Base-by-base conservation (phyloP, 2,797 vertebrate species). In the Thaleichthys pacificus region DNA sequence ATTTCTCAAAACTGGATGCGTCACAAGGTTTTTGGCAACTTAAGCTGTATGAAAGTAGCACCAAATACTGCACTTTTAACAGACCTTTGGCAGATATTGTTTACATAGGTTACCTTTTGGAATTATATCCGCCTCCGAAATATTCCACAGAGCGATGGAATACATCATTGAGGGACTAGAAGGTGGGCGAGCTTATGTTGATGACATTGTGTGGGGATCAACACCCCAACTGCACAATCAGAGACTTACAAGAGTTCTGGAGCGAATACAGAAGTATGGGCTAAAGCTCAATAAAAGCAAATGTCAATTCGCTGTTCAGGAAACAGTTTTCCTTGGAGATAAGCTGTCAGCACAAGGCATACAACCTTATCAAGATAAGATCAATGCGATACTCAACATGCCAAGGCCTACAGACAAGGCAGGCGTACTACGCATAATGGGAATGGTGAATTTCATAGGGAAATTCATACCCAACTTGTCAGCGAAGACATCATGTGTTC, bases 381-480 rank as follows among this genome's bases (percentile, higher is more conserved):
- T 82, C 1, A 32, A 68, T 30, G 77, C 79, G 4, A 77, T 75
- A 3, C 19, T 61, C 1, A 19, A 28, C 24, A 83, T 79, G 72
- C 67, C 66, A 1, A 24, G n/a, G 4, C 75, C 75, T 1, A 69
- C 38, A 1, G 76, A 74, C 62, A 80, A 71, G 6, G 72, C 28
- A 61, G 76, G 66, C 3, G 63, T 77, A 3, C 69, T 80, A 2
- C 12, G 65, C 12, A 3, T 54, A 0, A 65, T 80, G 68, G 73
- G 76, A 0, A 77, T 80, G 71, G 54, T 78, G 0, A 78, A 82
- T 60, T 75, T 77, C 8, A 56, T 82, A 21, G 75, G 77, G 3
- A 83, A 77, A 28, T 76, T 81, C 4, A 77, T 79, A 35, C 73
- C 75, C 2, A 74, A 80, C 12, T 1, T 82, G 0, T 77, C 76